These are phyloP conservation scores for Periophthalmus modestus DNA, from an alignment of 2,113 vertebrate species.

Conservation along the genomic window DNA sequence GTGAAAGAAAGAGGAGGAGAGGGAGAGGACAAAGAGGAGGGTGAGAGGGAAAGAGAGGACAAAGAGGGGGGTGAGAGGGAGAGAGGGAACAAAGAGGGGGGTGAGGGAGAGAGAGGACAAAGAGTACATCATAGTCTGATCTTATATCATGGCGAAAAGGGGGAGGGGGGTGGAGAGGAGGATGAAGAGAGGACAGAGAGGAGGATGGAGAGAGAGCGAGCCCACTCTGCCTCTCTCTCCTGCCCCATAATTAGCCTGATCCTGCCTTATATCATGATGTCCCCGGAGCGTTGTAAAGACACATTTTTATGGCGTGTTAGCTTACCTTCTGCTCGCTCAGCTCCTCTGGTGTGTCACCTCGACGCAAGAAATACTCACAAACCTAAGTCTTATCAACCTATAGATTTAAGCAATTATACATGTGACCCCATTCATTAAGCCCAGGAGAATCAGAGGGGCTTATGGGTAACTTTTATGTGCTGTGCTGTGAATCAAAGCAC, in stretches of 20 bases:
- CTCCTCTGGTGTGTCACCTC: background rate
- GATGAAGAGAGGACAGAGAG: no score
- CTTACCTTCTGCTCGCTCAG: background rate
- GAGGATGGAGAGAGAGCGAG: no score
- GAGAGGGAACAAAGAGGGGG: no score
- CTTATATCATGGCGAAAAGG: background rate
- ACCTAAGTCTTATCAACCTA: background rate
- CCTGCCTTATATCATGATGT: background rate
- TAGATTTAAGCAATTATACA: background rate
- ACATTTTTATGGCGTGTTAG: conserved; percentile 1
- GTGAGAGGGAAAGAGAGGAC: no score
- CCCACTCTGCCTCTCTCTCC: no score
- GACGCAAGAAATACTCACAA: background rate
- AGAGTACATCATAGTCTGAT: background rate
- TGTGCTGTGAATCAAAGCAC: background rate
- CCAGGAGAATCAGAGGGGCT: background rate
- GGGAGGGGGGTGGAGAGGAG: no score
- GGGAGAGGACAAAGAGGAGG: no score
- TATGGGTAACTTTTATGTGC: background rate
- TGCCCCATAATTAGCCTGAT: no score
- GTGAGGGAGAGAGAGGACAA: background rate
- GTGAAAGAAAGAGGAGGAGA: no score
- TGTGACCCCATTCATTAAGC: background rate
- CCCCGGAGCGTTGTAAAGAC: background rate
- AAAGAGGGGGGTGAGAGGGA: no score